These are phyloP conservation scores for Caenorhabditis remanei DNA, from an alignment of 1,140 invertebrate genomes.

Conservation along the genomic window DNA sequence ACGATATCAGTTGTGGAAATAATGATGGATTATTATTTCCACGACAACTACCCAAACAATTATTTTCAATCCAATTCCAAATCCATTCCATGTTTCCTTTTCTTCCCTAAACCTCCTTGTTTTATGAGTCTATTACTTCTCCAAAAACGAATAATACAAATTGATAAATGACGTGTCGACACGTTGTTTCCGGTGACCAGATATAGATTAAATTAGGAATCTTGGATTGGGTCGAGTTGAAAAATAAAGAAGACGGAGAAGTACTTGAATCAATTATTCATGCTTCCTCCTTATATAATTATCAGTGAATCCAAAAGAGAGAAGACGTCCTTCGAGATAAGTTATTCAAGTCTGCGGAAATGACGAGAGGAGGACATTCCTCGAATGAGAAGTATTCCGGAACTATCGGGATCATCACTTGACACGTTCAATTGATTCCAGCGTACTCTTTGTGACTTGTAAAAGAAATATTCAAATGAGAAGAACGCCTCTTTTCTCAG, in stretches of 20 bases:
- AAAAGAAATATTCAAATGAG: not conserved
- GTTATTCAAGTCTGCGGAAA: constrained; percentile 19
- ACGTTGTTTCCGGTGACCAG: not conserved
- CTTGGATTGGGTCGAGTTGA: not conserved
- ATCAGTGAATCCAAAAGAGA: not conserved
- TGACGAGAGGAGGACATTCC: not conserved
- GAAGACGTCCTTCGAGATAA: constrained; percentile 16
- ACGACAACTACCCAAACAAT: too few species aligned
- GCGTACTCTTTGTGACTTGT: not conserved
- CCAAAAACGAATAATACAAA: not conserved
- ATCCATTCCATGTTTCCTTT: too few species aligned
- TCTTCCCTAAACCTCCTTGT: too few species aligned
- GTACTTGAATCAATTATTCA: constrained; percentile 50
- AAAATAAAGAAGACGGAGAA: not conserved
- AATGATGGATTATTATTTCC: too few species aligned
- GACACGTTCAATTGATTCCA: not conserved
- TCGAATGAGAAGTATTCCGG: not conserved
- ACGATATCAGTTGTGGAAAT: too few species aligned
- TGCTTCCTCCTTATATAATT: not conserved
- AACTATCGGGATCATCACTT: not conserved
- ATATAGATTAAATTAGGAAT: not conserved
- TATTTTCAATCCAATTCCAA: too few species aligned
- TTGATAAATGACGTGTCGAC: not conserved
- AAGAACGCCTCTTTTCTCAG: not conserved
- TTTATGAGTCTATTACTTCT: too few species aligned